These are phyloP conservation scores for Resseliella maxima DNA, from an alignment of 2,888 invertebrate species.

Conservation along the genomic window DNA sequence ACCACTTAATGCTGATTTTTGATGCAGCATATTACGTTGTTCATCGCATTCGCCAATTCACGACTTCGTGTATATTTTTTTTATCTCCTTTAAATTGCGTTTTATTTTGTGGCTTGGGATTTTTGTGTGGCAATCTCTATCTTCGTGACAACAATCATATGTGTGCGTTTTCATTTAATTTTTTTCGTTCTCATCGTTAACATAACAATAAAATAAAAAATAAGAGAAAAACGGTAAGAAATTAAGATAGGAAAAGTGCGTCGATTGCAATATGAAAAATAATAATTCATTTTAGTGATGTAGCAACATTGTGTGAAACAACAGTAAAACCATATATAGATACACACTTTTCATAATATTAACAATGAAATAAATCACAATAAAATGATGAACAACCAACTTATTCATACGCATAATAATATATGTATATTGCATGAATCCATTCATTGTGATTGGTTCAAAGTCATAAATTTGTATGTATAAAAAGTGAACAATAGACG, in stretches of 20 bases:
- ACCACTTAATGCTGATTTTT: background rate
- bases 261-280: constrained; percentile 31
- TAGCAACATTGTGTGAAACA: background rate
- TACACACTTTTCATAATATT: background rate
- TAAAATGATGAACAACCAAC: background rate
- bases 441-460: no score
- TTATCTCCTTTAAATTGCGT: background rate
- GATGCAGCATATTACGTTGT: no score
- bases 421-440: background rate
- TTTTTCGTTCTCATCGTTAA: background rate
- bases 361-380: background rate
- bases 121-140: background rate
- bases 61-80: background rate
- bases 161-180: no score
- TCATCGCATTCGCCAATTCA: no score
- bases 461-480: no score
- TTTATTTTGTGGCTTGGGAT: no score
- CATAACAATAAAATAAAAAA: background rate
- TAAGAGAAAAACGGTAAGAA: background rate
- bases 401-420: background rate
- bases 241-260: no score
- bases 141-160: background rate
- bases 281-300: constrained; percentile 24
- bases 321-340: background rate
- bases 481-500: no score